A percentile compares a stretch with the other conserved stretches of the same genome.
Evolutionary conservation across 2,888 invertebrate species (phyloP).

Genomic region (Antheraea assamensis): DNA sequence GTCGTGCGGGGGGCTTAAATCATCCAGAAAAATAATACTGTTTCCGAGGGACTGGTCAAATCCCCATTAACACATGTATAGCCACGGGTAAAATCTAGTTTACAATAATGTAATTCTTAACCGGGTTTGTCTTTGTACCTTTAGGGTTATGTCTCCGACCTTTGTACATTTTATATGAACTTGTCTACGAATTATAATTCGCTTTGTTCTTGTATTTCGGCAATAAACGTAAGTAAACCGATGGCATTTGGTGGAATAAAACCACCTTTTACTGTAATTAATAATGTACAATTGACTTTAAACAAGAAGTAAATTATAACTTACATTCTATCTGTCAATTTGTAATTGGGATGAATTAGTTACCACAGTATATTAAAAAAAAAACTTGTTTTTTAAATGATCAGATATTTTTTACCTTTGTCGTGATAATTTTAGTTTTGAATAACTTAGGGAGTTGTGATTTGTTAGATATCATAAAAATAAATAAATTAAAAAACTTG

Average conservation of each 20-base stretch:
- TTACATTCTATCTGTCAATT: not conserved
- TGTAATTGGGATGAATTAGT: not conserved
- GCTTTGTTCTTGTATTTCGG: conserved; percentile 2
- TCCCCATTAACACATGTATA: too few species aligned
- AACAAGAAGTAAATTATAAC: not conserved
- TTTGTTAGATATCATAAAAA: too few species aligned
- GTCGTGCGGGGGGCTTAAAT: too few species aligned
- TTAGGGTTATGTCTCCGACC: not conserved
- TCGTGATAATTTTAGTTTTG: too few species aligned
- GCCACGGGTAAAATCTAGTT: not conserved
- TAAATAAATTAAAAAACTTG: too few species aligned
- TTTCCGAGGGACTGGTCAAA: too few species aligned
- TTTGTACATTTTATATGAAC: conserved; percentile 14
- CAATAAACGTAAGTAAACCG: conserved; percentile 1
- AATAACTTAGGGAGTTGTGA: too few species aligned
- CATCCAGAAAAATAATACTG: too few species aligned
- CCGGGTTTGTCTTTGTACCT: not conserved
- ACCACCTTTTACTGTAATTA: not conserved
- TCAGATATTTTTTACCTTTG: too few species aligned
- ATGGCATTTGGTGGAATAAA: not conserved
- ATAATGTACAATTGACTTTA: not conserved
- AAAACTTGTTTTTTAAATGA: too few species aligned
- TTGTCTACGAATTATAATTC: not conserved
- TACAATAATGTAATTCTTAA: not conserved
- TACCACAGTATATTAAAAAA: not conserved